Percentiles rank a stretch among this genome's conserved stretches.
Evolutionary conservation across 2,113 vertebrate genomes (phyloP).

Genomic region (Hyperopisus bebe): DNA sequence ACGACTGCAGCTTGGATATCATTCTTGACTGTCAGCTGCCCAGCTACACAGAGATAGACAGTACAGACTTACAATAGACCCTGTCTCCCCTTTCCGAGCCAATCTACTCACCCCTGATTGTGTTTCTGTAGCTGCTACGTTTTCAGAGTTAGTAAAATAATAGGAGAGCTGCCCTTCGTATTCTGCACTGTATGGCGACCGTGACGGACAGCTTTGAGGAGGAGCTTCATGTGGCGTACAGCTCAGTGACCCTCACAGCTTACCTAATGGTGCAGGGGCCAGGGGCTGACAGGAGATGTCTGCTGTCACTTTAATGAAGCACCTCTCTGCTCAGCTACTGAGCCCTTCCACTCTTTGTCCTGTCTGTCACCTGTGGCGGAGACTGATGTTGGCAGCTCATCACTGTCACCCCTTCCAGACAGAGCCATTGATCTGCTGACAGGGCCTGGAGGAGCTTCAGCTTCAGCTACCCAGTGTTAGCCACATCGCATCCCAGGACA

Average conservation of each 20-base stretch:
- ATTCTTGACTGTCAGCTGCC: background rate
- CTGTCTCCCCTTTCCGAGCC: background rate
- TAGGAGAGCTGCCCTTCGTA: background rate
- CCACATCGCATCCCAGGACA: background rate
- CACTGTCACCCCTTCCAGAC: background rate
- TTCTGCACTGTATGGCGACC: background rate
- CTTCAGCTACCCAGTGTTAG: background rate
- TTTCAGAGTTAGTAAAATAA: background rate
- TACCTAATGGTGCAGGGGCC: background rate
- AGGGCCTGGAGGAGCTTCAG: background rate
- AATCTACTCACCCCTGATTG: background rate
- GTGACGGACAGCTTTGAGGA: background rate
- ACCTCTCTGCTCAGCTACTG: background rate
- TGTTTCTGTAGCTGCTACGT: background rate
- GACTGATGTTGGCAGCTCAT: background rate
- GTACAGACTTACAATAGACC: background rate
- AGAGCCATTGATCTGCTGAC: background rate
- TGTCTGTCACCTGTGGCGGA: background rate
- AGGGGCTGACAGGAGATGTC: background rate
- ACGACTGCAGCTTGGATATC: background rate
- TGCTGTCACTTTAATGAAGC: background rate
- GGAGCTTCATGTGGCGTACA: background rate
- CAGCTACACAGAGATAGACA: background rate
- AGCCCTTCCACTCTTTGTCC: background rate
- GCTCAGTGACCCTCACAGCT: background rate